Conservation (phyloP, 2,888 invertebrate species). For the Sinodicranocentrus sp. region DNA sequence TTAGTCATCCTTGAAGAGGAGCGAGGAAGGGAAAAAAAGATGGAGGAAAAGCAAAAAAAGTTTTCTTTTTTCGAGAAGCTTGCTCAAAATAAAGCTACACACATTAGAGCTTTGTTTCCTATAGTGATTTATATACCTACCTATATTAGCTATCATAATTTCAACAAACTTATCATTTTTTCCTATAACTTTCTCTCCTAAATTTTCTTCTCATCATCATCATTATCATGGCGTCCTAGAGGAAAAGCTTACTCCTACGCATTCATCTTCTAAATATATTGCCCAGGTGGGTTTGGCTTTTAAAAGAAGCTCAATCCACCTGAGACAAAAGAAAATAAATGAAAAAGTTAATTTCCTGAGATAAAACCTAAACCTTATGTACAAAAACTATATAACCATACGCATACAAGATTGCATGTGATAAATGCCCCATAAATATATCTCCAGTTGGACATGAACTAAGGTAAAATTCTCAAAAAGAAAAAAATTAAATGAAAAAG, state of each 20-base stretch:
- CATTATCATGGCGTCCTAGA: conserved; percentile 4
- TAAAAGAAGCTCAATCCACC: conserved; percentile 44
- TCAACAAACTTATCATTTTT: too few relatives aligned
- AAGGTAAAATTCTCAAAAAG: neutral
- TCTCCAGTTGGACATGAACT: too few relatives aligned
- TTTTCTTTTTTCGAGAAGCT: too few relatives aligned
- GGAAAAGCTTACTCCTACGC: neutral
- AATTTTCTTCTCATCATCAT: conserved; percentile 3
- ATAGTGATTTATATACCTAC: too few relatives aligned
- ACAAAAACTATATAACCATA: too few relatives aligned
- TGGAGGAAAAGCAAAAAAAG: conserved; percentile 33
- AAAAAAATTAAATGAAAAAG: neutral
- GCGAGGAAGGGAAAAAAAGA: conserved; percentile 15
- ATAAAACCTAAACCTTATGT: too few relatives aligned
- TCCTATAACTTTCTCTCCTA: too few relatives aligned
- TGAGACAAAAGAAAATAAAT: conserved; percentile 58
- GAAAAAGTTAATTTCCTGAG: conserved; percentile 43
- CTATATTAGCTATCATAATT: too few relatives aligned
- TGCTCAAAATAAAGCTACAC: too few relatives aligned
- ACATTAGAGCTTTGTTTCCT: too few relatives aligned
- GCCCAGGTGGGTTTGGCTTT: conserved; percentile 40
- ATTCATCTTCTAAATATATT: conserved; percentile 5
- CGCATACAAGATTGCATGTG: too few relatives aligned
- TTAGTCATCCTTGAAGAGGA: conserved; percentile 62
- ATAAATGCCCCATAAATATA: too few relatives aligned